Evolutionary conservation across 92 coral and sea anemone genomes (phyloP).

Genomic region (Montipora capitata): DNA sequence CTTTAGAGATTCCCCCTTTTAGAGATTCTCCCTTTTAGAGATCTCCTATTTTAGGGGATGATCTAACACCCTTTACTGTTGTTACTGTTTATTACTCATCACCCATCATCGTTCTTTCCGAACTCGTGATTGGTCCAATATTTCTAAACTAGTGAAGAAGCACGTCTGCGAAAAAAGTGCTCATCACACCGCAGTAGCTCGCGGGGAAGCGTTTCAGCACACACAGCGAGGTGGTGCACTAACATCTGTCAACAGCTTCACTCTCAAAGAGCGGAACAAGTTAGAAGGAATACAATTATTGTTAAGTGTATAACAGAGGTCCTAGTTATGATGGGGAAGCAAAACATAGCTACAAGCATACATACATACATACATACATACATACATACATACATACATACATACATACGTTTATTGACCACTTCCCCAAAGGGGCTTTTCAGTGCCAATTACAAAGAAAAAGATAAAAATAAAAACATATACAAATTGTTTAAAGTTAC

Average conservation of each 20-base stretch:
- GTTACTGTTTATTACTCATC: conserved; percentile 41
- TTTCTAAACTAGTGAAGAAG: conserved; percentile 44
- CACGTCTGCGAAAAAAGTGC: conserved; percentile 49
- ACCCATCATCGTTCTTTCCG: conserved; percentile 19
- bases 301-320: conserved; percentile 43
- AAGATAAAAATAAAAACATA: too few species aligned
- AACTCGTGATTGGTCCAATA: conserved; percentile 53
- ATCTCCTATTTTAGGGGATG: too few species aligned
- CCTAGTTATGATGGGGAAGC: conserved; percentile 47
- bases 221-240: background rate
- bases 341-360: conserved; percentile 45
- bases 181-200: conserved; percentile 9
- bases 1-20: too few species aligned
- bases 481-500: too few species aligned
- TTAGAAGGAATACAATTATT: conserved; percentile 38
- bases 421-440: too few species aligned
- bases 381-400: too few species aligned
- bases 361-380: too few species aligned
- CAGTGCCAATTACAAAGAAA: too few species aligned
- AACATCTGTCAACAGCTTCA: conserved; percentile 21
- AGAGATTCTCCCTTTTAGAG: too few species aligned
- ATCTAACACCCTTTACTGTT: conserved; percentile 43
- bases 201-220: background rate
- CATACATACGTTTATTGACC: too few species aligned
- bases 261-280: conserved; percentile 48